phyloP scores from a whole-genome alignment of 2,113 vertebrate genomes.

The Tetraodon nigroviridis region DNA sequence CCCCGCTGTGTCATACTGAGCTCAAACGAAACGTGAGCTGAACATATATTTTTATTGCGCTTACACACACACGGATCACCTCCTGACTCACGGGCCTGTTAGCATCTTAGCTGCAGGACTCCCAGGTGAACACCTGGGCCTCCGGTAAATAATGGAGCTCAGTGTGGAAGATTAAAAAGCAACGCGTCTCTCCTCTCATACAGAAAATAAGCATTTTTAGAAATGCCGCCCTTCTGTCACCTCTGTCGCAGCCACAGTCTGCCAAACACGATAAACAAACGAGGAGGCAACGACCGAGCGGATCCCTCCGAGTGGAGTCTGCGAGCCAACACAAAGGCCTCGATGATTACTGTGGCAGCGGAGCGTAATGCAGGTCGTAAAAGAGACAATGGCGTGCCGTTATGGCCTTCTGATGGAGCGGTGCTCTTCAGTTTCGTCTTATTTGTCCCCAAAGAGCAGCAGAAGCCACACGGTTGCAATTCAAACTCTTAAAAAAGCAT shows the following conservation, averaged over 20 bases:
- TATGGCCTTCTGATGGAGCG: too few relatives aligned
- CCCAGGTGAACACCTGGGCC: constrained; percentile 62
- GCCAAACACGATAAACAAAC: constrained; percentile 38
- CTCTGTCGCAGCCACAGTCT: constrained; percentile 11
- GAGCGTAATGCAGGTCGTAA: too few relatives aligned
- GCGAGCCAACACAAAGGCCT: too few relatives aligned
- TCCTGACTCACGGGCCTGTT: constrained; percentile 2
- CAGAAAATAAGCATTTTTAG: not conserved
- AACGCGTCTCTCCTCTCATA: constrained; percentile 37
- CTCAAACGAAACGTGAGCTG: too few relatives aligned
- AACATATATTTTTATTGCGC: not conserved
- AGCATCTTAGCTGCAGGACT: constrained; percentile 33
- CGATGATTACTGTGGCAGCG: too few relatives aligned
- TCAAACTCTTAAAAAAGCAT: too few relatives aligned
- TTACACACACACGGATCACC: constrained; percentile 2
- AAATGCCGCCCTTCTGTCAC: constrained; percentile 5
- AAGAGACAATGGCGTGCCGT: too few relatives aligned
- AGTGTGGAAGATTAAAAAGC: constrained; percentile 44
- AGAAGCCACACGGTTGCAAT: too few relatives aligned
- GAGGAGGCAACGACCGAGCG: not conserved
- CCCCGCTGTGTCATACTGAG: not conserved
- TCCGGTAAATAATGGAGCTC: constrained; percentile 61
- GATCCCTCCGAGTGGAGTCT: constrained; percentile 10
- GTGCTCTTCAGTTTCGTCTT: too few relatives aligned
- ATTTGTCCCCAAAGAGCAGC: too few relatives aligned